A percentile compares a stretch with the other conserved stretches of the same genome.
These are phyloP conservation scores for Spodoptera exigua DNA, from an alignment of 2,888 invertebrate genomes.

Conservation along the genomic window DNA sequence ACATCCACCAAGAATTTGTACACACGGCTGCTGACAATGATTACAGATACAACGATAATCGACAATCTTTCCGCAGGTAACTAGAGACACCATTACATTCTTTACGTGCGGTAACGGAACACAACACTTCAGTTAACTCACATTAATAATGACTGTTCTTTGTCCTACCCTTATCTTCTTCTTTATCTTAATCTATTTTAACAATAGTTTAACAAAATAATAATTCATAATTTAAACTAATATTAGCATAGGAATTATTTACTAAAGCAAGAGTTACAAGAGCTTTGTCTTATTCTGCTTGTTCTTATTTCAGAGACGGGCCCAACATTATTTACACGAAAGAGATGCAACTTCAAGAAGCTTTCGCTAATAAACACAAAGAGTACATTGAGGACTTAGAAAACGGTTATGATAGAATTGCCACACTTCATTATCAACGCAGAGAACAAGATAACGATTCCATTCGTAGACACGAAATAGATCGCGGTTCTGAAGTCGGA, in stretches of 20 bases:
- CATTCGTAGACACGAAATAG: conserved; percentile 93
- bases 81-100: not conserved
- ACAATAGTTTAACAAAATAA: too few species aligned
- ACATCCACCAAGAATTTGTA: conserved; percentile 85
- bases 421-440: conserved; percentile 82
- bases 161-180: too few species aligned
- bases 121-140: too few species aligned
- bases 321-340: conserved; percentile 89
- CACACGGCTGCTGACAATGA: conserved; percentile 85
- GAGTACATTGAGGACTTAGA: conserved; percentile 90
- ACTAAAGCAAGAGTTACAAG: not conserved
- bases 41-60: conserved; percentile 82
- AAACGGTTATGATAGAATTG: conserved; percentile 87
- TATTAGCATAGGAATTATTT: too few species aligned
- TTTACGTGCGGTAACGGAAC: too few species aligned
- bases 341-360: conserved; percentile 87
- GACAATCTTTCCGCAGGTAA: conserved; percentile 84
- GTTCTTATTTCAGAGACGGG: conserved; percentile 79
- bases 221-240: too few species aligned
- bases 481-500: conserved; percentile 92
- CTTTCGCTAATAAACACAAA: conserved; percentile 86
- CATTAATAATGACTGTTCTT: too few species aligned
- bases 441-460: conserved; percentile 92
- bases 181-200: too few species aligned
- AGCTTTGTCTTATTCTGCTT: not conserved